Conservation (phyloP, 2,888 invertebrate species). For the Trachelus stipa region DNA sequence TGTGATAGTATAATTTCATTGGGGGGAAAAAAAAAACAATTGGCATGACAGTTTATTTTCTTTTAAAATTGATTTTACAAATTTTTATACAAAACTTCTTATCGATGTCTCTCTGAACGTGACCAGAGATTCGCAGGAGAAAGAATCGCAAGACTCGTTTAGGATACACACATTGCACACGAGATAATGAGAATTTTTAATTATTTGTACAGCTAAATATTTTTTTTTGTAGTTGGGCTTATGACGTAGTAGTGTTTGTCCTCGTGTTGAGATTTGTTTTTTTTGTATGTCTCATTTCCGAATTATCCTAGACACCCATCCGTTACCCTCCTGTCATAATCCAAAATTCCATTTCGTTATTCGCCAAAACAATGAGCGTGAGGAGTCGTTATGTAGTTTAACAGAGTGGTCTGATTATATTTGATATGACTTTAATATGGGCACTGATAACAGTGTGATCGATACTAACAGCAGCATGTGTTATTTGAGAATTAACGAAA, state of each 20-base stretch:
- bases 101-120: neutral
- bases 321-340: constrained; percentile 18
- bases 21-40: neutral
- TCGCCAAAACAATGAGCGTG: neutral
- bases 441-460: constrained; percentile 29
- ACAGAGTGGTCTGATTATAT: constrained; percentile 5
- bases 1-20: neutral
- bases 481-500: neutral
- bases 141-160: neutral
- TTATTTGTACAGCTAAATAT: neutral
- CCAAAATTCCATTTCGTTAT: neutral
- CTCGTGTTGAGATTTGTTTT: constrained; percentile 20
- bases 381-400: constrained; percentile 6
- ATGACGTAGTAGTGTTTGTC: constrained; percentile 35
- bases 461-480: constrained; percentile 47
- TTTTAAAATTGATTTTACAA: neutral
- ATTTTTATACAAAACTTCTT: neutral
- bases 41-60: neutral
- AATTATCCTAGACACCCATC: neutral
- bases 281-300: constrained; percentile 22
- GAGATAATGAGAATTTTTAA: neutral
- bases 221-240: constrained; percentile 33
- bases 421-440: constrained; percentile 18
- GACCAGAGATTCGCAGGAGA: neutral
- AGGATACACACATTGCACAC: neutral